These are phyloP conservation scores for Fragum whitleyi DNA, from an alignment of 2,888 invertebrate species.

Conservation along the genomic window DNA sequence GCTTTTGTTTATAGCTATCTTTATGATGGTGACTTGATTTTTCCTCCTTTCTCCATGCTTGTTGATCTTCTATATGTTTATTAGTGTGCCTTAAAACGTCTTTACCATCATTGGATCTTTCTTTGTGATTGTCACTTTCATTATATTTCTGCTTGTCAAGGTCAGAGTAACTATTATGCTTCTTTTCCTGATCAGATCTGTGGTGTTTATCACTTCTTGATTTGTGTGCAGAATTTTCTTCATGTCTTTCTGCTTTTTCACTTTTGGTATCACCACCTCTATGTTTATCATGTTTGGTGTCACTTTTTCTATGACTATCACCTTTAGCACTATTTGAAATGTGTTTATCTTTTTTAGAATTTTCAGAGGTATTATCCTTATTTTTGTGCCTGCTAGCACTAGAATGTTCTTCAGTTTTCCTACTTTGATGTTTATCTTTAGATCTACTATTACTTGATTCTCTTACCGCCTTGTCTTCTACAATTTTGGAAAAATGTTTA, in stretches of 20 bases:
- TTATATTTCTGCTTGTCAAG: conserved; percentile 30
- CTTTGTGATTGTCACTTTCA: background rate
- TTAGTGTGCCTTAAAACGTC: background rate
- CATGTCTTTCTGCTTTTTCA: background rate
- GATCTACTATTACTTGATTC: background rate
- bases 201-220: conserved; percentile 5
- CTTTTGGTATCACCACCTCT: background rate
- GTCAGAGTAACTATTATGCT: conserved; percentile 17
- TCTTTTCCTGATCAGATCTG: background rate
- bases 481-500: background rate
- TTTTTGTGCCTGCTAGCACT: background rate
- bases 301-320: conserved; percentile 4
- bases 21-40: conserved; percentile 2
- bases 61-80: background rate
- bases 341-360: background rate
- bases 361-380: too few relatives aligned
- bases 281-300: background rate
- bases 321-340: background rate
- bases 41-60: background rate
- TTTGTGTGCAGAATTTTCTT: background rate
- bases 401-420: background rate
- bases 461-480: background rate
- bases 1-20: background rate
- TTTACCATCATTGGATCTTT: background rate
- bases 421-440: background rate